Percentiles rank a stretch among this genome's conserved stretches.
These are phyloP conservation scores for Hypena proboscidalis DNA, from an alignment of 2,888 invertebrate genomes.

Conservation along the genomic window DNA sequence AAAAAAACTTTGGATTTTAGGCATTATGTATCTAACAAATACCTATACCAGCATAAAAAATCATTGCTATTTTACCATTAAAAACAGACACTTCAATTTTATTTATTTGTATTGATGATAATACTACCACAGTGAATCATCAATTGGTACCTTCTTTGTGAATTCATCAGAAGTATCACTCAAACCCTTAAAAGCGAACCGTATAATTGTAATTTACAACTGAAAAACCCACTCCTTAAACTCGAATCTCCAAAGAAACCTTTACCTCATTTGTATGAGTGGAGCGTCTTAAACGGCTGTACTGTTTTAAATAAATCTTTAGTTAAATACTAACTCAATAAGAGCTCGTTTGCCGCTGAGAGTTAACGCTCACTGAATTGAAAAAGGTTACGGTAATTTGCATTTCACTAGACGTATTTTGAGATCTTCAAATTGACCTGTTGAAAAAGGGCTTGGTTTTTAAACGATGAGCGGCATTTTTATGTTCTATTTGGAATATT, in stretches of 20 bases:
- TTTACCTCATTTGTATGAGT: constrained; percentile 66
- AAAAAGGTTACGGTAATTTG: constrained; percentile 74
- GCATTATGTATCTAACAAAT: too few species aligned
- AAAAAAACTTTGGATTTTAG: too few species aligned
- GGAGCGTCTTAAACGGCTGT: constrained; percentile 58
- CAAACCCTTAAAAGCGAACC: too few species aligned
- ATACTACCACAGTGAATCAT: too few species aligned
- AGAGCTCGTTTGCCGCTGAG: constrained; percentile 63
- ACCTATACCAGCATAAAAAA: too few species aligned
- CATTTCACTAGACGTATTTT: constrained; percentile 57
- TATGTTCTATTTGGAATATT: neutral
- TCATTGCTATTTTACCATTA: too few species aligned
- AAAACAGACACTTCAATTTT: too few species aligned
- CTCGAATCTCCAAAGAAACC: constrained; percentile 13
- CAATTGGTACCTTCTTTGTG: too few species aligned
- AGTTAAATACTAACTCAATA: constrained; percentile 77
- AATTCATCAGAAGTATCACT: too few species aligned
- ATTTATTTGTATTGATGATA: too few species aligned
- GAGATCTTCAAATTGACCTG: constrained; percentile 28
- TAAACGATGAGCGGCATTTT: constrained; percentile 6
- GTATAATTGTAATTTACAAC: too few species aligned
- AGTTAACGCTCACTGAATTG: constrained; percentile 70
- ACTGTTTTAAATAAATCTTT: constrained; percentile 77
- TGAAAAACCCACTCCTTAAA: neutral
- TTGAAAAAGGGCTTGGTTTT: constrained; percentile 15